phyloP scores from a whole-genome alignment of 2,888 invertebrate genomes.

The Gymnocheta viridis region DNA sequence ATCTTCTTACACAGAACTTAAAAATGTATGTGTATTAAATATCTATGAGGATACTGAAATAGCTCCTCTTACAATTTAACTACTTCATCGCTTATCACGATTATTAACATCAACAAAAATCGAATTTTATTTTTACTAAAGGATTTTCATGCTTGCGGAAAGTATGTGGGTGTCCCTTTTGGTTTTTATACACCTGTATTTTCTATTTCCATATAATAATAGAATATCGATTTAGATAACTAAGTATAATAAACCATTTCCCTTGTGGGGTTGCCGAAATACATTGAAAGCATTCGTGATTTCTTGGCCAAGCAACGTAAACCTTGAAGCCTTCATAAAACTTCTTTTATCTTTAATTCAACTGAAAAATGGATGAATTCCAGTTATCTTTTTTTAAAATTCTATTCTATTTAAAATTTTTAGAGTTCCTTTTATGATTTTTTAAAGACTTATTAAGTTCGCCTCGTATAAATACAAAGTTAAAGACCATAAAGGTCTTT shows the following conservation, averaged over 20 bases:
- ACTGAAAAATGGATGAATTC: no score
- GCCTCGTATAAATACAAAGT: no score
- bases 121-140: background rate
- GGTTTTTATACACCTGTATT: background rate
- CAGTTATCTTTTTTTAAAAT: no score
- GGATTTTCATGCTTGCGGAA: background rate
- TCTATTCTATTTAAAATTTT: no score
- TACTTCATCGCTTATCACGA: no score
- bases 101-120: background rate
- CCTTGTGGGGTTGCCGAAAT: background rate
- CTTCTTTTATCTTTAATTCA: no score
- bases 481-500: no score
- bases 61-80: no score
- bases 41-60: background rate
- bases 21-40: slow-evolving; percentile 25
- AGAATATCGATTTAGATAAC: slow-evolving; percentile 58
- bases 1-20: background rate
- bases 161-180: background rate
- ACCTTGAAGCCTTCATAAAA: no score
- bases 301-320: no score
- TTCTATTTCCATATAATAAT: slow-evolving; percentile 25
- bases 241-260: slow-evolving; percentile 21
- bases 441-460: no score
- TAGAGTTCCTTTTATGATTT: no score
- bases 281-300: background rate